Evolutionary conservation across 2,113 vertebrate species (phyloP).

Genomic region (Bothrops jararaca): DNA sequence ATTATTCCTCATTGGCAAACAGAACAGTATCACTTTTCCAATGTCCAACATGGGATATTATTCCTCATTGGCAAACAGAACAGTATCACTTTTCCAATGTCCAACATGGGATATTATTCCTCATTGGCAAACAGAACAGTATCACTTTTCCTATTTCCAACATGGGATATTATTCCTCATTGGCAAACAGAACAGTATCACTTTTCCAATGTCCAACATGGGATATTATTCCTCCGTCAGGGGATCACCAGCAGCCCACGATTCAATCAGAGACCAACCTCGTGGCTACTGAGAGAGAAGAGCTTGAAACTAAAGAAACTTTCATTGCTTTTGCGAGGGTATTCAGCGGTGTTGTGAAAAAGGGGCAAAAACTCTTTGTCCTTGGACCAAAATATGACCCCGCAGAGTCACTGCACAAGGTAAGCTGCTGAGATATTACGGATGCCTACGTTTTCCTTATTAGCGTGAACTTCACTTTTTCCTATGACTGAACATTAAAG

Average conservation of each 20-base stretch:
- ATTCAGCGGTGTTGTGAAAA: constrained; percentile 83
- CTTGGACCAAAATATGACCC: constrained; percentile 95
- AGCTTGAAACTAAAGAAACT: constrained; percentile 70
- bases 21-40: neutral
- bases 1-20: no score
- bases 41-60: neutral
- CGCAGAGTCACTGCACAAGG: constrained; percentile 73
- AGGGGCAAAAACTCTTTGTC: constrained; percentile 85
- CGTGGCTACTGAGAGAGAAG: constrained; percentile 56
- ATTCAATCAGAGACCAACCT: constrained; percentile 53
- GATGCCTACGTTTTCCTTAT: neutral
- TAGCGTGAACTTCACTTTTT: fast-evolving
- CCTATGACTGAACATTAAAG: neutral
- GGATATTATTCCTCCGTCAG: constrained; percentile 48
- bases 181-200: neutral
- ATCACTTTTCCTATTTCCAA: no score
- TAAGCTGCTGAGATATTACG: constrained; percentile 50
- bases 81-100: neutral
- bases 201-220: neutral
- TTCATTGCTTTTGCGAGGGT: constrained; percentile 94
- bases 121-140: no score
- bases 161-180: no score
- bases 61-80: neutral
- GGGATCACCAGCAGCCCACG: constrained; percentile 51
- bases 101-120: neutral